Percentiles rank a stretch among this genome's conserved stretches.
Conservation (phyloP, 2,888 invertebrate genomes). For the Embidobia sp. region DNA sequence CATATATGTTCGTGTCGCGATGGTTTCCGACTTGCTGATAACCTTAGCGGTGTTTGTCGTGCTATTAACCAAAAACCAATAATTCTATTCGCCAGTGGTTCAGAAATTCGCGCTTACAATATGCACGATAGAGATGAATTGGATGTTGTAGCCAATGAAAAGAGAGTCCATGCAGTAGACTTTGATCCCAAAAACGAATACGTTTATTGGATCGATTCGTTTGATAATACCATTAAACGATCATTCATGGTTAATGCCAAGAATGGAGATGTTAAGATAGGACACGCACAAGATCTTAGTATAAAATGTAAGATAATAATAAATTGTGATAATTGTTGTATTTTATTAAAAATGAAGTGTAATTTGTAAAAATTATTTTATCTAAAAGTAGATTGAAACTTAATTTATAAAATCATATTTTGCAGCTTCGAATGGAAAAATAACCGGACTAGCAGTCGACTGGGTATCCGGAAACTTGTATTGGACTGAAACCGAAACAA, state of each 20-base stretch:
- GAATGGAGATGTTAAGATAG: conserved; percentile 89
- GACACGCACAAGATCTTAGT: conserved; percentile 93
- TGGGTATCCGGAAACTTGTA: conserved; percentile 97
- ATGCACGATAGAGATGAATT: conserved; percentile 87
- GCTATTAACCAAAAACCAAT: conserved; percentile 85
- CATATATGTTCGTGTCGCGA: conserved; percentile 93
- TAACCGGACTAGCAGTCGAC: conserved; percentile 95
- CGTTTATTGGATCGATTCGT: conserved; percentile 97
- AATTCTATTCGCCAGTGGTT: conserved; percentile 90
- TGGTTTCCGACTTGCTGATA: conserved; percentile 90
- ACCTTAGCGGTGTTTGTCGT: conserved; percentile 91
- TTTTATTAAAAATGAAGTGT: background rate
- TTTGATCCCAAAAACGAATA: conserved; percentile 92
- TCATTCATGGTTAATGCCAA: conserved; percentile 93
- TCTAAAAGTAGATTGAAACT: no score
- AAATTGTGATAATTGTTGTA: no score
- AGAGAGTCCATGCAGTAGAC: conserved; percentile 95
- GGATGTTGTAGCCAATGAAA: conserved; percentile 91
- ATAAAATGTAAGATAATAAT: conserved; percentile 85
- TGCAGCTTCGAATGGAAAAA: conserved; percentile 85
- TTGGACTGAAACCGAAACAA: conserved; percentile 91
- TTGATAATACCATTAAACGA: conserved; percentile 94
- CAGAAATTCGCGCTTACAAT: conserved; percentile 91
- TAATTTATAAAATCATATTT: no score
- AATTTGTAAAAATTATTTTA: no score